phyloP scores from a whole-genome alignment of 1,140 invertebrate species.

The Temnothorax curvispinosus region DNA sequence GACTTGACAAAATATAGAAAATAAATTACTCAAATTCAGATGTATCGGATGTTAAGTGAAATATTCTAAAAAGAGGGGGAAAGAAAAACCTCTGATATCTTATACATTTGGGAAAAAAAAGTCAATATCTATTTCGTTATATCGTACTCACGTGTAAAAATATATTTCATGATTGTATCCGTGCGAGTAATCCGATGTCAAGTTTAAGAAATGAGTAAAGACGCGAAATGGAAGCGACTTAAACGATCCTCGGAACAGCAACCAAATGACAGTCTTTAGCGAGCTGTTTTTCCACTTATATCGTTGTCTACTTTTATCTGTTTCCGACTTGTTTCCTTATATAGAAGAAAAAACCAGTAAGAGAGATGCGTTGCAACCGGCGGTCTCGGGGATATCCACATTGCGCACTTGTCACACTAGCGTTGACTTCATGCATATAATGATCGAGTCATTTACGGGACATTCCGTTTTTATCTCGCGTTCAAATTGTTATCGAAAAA shows the following conservation, averaged over 20 bases:
- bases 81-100: not conserved
- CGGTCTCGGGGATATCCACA: constrained; percentile 9
- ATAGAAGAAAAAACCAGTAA: constrained; percentile 25
- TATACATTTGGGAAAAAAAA: not conserved
- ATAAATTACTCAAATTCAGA: not conserved
- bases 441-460: too few relatives aligned
- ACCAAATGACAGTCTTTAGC: not conserved
- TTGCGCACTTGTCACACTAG: constrained; percentile 9
- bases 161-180: constrained; percentile 36
- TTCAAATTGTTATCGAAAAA: not conserved
- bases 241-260: not conserved
- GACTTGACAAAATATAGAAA: too few relatives aligned
- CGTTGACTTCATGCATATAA: not conserved
- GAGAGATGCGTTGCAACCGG: not conserved
- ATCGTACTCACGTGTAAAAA: constrained; percentile 28
- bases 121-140: not conserved
- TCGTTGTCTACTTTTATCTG: constrained; percentile 7
- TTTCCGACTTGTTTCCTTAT: constrained; percentile 25
- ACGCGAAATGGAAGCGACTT: not conserved
- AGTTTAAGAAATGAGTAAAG: not conserved
- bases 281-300: constrained; percentile 8
- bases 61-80: too few relatives aligned
- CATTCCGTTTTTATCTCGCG: not conserved
- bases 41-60: not conserved
- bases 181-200: not conserved